Base-by-base conservation (phyloP, 2,797 vertebrate genomes). In the Austrolebias charrua region DNA sequence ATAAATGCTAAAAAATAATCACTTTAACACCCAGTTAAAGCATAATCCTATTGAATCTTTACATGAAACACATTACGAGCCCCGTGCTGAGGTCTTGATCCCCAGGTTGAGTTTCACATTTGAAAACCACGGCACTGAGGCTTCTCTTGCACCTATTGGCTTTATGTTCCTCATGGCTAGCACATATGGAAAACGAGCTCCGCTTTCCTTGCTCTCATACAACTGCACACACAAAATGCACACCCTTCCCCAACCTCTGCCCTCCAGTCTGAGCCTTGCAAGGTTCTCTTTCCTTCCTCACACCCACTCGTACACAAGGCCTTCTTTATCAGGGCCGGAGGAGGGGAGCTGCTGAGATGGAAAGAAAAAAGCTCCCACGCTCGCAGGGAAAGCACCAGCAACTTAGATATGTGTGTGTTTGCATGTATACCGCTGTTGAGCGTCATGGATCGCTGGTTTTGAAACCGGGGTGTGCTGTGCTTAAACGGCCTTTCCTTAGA, bases 231-330 rank as follows among this genome's bases (percentile, higher is more conserved):
- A 59, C 47, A 64, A 4, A 16, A 68, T 65, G 74, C 73, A 80
- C 76, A 78, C 71, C 56, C 80, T 69, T 66, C 64, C 16, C 73
- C 78, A 75, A 85, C 81, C 85, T 82, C 78, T 78, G 80, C 73
- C 85, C 84, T 83, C 72, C 66, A 63, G 69, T 73, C 73, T 57
- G 68, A 74, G 78, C 65, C 78, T 66, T 76, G 69, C 66, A 71
- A 87, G 79, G 52, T 60, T 81, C 76, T 87, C 80, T 77, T 85
- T 82, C 80, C 82, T 79, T 83, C 79, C 75, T 72, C 65, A 83
- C 86, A 75, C 88, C 86, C 87, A 86, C 82, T 45, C 79, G 67
- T 82, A 60, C 80, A 91, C 86, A 88, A 88, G 79, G 86, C 63
- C 55, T 66, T 62, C 85, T 90, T 88, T 90, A 89, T 90, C 85